Evolutionary conservation across 2,113 vertebrate species (phyloP).

Genomic region (Archocentrus centrarchus): DNA sequence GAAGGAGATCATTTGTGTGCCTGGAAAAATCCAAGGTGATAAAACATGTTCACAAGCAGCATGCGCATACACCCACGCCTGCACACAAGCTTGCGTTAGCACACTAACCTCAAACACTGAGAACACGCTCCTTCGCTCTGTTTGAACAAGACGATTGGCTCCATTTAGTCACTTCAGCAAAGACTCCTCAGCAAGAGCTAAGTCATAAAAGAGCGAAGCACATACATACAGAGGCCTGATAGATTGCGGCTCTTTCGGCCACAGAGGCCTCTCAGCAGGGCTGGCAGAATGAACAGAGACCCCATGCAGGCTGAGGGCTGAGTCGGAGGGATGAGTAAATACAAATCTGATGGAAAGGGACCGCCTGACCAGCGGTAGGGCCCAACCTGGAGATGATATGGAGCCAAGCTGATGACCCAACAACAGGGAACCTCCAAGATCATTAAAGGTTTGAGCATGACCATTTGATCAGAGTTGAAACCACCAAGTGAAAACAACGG

Average conservation of each 20-base stretch:
- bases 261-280: slow-evolving; percentile 73
- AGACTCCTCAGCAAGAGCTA: slow-evolving; percentile 60
- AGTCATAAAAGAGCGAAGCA: slow-evolving; percentile 62
- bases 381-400: slow-evolving; percentile 64
- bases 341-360: slow-evolving; percentile 71
- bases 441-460: slow-evolving; percentile 68
- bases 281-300: slow-evolving; percentile 79
- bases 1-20: slow-evolving; percentile 49
- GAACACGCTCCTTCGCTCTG: slow-evolving; percentile 36
- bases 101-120: slow-evolving; percentile 37
- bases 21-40: slow-evolving; percentile 43
- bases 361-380: slow-evolving; percentile 63
- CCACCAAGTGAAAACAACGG: slow-evolving; percentile 68
- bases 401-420: slow-evolving; percentile 71
- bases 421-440: slow-evolving; percentile 66
- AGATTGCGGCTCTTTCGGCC: slow-evolving; percentile 63
- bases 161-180: slow-evolving; percentile 58
- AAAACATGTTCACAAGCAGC: slow-evolving; percentile 47
- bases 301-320: slow-evolving; percentile 69
- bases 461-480: slow-evolving; percentile 77
- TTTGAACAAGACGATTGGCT: slow-evolving; percentile 61
- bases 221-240: slow-evolving; percentile 63
- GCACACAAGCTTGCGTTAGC: slow-evolving; percentile 42
- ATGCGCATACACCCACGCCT: slow-evolving; percentile 35
- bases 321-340: slow-evolving; percentile 77